Conservation (phyloP, 2,888 invertebrate species). For the Octonoba sinensis region DNA sequence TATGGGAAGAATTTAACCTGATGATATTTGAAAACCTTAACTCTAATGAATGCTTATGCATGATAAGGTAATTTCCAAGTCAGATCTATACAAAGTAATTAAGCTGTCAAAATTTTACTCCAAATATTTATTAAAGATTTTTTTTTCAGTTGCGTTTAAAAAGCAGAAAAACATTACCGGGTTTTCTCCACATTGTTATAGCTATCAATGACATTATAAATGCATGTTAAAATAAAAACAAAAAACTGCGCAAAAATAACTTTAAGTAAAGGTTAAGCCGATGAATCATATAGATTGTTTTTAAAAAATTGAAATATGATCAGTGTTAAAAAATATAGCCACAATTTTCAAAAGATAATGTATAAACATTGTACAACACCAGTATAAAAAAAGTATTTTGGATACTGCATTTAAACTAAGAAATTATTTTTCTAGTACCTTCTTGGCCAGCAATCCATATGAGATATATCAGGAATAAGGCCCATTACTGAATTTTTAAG, state of each 20-base stretch:
- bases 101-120: no score
- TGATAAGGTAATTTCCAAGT: no score
- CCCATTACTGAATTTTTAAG: conserved; percentile 32
- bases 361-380: not conserved
- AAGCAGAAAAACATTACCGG: no score
- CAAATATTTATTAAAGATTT: no score
- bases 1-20: not conserved
- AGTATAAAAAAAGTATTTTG: not conserved
- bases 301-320: not conserved
- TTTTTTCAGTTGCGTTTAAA: no score
- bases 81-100: no score
- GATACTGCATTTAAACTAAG: not conserved
- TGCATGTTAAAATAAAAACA: no score
- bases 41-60: no score
- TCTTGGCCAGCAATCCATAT: conserved; percentile 42
- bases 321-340: not conserved
- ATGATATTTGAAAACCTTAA: not conserved
- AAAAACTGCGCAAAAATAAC: no score
- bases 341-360: not conserved
- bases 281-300: not conserved
- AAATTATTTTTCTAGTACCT: conserved; percentile 10
- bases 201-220: no score
- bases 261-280: no score
- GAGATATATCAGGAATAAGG: conserved; percentile 58
- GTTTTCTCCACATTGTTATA: no score